These are phyloP conservation scores for Hemicrepidius hirtus DNA, from an alignment of 2,888 invertebrate species.

Conservation along the genomic window DNA sequence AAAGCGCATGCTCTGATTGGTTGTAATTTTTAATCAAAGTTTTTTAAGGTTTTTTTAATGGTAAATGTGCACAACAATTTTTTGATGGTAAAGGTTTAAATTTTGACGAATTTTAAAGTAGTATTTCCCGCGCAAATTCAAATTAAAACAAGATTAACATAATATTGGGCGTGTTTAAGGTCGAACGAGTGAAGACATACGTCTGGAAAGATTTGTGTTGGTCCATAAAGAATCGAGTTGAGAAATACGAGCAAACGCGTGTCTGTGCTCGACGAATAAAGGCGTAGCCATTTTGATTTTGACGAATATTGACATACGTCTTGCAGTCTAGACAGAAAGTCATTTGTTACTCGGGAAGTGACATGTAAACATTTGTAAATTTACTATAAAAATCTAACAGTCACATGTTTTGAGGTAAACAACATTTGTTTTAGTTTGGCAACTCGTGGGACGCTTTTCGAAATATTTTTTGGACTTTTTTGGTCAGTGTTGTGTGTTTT, in stretches of 20 bases:
- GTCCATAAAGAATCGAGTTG: constrained; percentile 32
- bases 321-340: constrained; percentile 73
- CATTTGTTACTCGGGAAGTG: constrained; percentile 73
- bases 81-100: too few species aligned
- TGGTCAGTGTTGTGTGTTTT: constrained; percentile 29
- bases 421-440: constrained; percentile 39
- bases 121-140: constrained; percentile 50
- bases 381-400: constrained; percentile 54
- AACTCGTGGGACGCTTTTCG: constrained; percentile 25
- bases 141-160: constrained; percentile 53
- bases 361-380: constrained; percentile 71
- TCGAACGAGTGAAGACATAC: constrained; percentile 56
- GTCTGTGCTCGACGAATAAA: constrained; percentile 67
- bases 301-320: constrained; percentile 84
- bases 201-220: constrained; percentile 39
- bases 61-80: too few species aligned
- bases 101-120: neutral
- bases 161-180: constrained; percentile 67
- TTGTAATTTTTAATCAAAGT: neutral
- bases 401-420: constrained; percentile 66
- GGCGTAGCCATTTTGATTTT: constrained; percentile 84
- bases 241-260: constrained; percentile 41
- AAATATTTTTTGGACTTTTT: constrained; percentile 42
- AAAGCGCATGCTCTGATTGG: constrained; percentile 12
- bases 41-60: neutral